Percentiles rank a stretch among this genome's conserved stretches.
phyloP scores from a whole-genome alignment of 1,140 invertebrate genomes.

The Euura saliciscinereae region DNA sequence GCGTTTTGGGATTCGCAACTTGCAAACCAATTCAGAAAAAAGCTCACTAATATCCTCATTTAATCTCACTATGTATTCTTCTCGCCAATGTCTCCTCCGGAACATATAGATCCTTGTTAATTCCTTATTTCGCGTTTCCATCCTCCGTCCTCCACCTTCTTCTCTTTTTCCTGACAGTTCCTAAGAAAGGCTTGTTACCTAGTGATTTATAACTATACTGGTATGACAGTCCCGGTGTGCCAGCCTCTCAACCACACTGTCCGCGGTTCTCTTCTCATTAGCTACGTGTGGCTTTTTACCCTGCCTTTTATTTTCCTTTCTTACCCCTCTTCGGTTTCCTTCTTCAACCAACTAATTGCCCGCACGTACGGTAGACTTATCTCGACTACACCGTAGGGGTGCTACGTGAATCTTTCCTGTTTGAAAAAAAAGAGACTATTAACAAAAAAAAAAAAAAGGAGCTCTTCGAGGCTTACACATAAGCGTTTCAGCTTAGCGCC shows the following conservation, averaged over 20 bases:
- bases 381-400: background rate
- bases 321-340: background rate
- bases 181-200: slow-evolving; percentile 5
- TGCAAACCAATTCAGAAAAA: no score
- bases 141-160: no score
- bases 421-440: no score
- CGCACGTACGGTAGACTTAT: slow-evolving; percentile 3
- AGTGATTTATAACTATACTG: slow-evolving; percentile 3
- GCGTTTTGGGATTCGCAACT: no score
- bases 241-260: background rate
- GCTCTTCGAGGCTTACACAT: background rate
- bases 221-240: background rate
- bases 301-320: background rate
- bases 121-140: no score
- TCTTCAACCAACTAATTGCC: slow-evolving; percentile 1
- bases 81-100: no score
- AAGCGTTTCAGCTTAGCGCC: background rate
- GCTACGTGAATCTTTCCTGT: no score
- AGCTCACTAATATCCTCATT: no score
- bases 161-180: background rate
- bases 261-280: background rate
- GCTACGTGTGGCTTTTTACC: background rate
- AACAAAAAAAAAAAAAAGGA: background rate
- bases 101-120: no score
- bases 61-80: no score